These are phyloP conservation scores for Dendroctonus ponderosae DNA, from an alignment of 1,140 invertebrate species.

Conservation along the genomic window DNA sequence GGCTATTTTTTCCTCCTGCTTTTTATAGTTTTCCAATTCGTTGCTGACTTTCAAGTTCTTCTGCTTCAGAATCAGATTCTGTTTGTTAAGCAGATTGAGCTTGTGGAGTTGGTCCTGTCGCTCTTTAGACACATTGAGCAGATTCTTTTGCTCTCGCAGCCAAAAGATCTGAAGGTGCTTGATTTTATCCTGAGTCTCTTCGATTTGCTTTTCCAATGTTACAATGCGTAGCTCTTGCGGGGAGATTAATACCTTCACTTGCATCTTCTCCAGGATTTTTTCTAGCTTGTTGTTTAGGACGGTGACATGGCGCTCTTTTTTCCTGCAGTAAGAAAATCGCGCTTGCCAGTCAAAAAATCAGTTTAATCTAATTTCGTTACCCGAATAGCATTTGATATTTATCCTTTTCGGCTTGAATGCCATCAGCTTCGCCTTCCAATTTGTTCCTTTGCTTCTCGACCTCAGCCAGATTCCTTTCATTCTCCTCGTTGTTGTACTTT, in stretches of 20 bases:
- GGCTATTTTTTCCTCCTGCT: constrained; percentile 58
- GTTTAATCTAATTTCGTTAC: too few species aligned
- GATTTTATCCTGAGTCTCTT: constrained; percentile 58
- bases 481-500: constrained; percentile 52
- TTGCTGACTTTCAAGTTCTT: constrained; percentile 68
- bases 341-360: too few species aligned
- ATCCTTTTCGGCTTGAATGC: constrained; percentile 55
- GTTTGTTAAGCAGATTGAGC: constrained; percentile 67
- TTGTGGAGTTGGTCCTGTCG: constrained; percentile 64
- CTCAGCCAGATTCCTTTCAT: constrained; percentile 45
- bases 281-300: constrained; percentile 58
- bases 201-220: constrained; percentile 63
- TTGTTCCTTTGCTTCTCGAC: constrained; percentile 48
- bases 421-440: constrained; percentile 53
- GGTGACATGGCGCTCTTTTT: constrained; percentile 58
- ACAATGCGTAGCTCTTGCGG: constrained; percentile 58
- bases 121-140: constrained; percentile 65
- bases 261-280: constrained; percentile 53
- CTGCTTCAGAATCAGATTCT: constrained; percentile 72
- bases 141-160: constrained; percentile 69
- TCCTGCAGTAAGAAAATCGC: too few species aligned
- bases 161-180: constrained; percentile 68
- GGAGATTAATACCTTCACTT: constrained; percentile 35
- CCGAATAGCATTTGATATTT: constrained; percentile 44
- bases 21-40: constrained; percentile 59